Evolutionary conservation across 1,140 invertebrate species (phyloP).

Genomic region (Streblospio benedicti): DNA sequence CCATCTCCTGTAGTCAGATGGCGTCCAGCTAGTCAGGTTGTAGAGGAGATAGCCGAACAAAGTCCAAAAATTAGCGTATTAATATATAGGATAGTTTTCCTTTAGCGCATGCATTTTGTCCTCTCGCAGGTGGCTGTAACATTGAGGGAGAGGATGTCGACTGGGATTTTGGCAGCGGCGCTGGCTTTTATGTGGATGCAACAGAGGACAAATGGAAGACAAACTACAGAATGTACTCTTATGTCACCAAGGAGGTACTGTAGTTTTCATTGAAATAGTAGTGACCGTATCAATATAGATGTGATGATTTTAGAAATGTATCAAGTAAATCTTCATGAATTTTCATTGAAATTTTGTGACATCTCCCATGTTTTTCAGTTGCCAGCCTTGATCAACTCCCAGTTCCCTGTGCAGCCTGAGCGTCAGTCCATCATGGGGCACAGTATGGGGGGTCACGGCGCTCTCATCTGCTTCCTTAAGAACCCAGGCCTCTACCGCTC

Average conservation of each 20-base stretch:
- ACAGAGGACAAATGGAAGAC: conserved; percentile 81
- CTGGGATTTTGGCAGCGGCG: conserved; percentile 90
- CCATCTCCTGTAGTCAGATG: too few species aligned
- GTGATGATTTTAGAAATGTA: too few species aligned
- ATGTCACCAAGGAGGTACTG: conserved; percentile 73
- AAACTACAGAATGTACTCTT: conserved; percentile 94
- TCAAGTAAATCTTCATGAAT: too few species aligned
- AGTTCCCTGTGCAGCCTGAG: conserved; percentile 56
- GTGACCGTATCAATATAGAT: background rate
- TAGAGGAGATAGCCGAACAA: too few species aligned
- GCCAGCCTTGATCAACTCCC: conserved; percentile 63
- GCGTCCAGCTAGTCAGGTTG: too few species aligned
- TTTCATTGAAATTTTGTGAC: background rate
- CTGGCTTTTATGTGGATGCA: conserved; percentile 94
- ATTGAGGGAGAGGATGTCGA: conserved; percentile 76
- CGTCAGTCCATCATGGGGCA: conserved; percentile 73
- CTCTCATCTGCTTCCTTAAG: conserved; percentile 80
- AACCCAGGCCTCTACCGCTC: conserved; percentile 82
- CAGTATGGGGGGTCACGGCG: conserved; percentile 96
- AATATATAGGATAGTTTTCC: too few species aligned
- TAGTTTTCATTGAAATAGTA: background rate
- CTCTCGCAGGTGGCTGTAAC: conserved; percentile 61
- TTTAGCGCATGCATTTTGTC: too few species aligned
- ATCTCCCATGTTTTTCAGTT: conserved; percentile 47
- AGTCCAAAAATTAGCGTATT: too few species aligned